These are phyloP conservation scores for Sitta carolinensis DNA, from an alignment of 2,797 vertebrate species.

Conservation along the genomic window DNA sequence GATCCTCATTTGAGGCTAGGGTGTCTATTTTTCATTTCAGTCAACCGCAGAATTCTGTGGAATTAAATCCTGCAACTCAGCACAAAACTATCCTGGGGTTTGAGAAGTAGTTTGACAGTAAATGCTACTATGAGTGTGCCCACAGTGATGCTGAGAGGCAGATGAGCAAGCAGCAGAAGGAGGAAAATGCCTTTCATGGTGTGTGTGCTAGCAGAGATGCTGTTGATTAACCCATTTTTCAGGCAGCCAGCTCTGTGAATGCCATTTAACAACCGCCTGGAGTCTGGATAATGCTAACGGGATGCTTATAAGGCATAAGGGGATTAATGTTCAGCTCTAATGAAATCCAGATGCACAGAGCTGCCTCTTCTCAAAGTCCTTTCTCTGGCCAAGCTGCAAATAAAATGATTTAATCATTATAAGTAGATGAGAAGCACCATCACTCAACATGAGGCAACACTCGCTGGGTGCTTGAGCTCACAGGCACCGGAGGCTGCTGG, in stretches of 20 bases:
- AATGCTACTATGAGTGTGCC: not conserved
- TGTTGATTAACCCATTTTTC: slow-evolving; percentile 13
- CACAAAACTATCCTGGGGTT: not conserved
- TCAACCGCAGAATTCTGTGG: not conserved
- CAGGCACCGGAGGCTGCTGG: not conserved
- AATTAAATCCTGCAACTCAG: not conserved
- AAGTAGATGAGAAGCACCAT: not conserved
- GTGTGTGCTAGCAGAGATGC: not conserved
- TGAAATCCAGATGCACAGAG: slow-evolving; percentile 67
- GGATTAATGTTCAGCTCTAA: slow-evolving; percentile 60
- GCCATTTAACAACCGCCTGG: not conserved
- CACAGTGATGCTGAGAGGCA: not conserved
- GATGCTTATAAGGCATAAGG: slow-evolving; percentile 56
- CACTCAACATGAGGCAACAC: not conserved
- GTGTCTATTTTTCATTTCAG: not conserved
- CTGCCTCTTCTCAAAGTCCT: slow-evolving; percentile 42
- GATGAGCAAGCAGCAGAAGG: not conserved
- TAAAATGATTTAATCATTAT: not conserved
- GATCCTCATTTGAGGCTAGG: not conserved
- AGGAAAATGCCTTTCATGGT: slow-evolving; percentile 26
- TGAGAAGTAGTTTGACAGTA: not conserved
- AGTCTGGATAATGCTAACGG: not conserved
- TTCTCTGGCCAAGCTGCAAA: slow-evolving; percentile 34
- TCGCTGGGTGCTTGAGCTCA: not conserved
- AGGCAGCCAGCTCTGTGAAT: slow-evolving; percentile 14